Evolutionary conservation across 2,797 vertebrate genomes (phyloP).

Genomic region (Nyctibius grandis): DNA sequence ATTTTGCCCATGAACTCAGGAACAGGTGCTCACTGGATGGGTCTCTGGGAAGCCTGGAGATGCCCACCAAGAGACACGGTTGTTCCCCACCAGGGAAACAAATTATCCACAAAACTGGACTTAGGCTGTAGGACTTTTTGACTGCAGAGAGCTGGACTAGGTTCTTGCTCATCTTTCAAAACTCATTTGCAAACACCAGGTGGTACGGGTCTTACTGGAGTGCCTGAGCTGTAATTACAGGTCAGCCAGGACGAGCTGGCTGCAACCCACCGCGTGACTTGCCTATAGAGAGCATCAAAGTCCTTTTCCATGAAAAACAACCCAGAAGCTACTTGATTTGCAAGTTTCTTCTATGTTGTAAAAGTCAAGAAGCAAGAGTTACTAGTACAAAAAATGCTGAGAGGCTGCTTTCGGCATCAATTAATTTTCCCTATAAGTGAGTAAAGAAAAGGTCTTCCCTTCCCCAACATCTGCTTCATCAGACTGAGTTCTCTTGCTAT

Average conservation of each 20-base stretch:
- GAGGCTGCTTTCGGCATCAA: slow-evolving; percentile 7
- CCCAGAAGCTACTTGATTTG: not conserved
- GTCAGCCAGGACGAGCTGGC: not conserved
- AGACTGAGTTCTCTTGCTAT: not conserved
- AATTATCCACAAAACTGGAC: not conserved
- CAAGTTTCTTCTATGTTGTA: not conserved
- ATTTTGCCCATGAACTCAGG: not conserved
- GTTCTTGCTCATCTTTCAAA: not conserved
- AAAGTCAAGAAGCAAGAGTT: slow-evolving; percentile 9
- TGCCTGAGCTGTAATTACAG: not conserved
- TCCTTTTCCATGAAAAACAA: not conserved
- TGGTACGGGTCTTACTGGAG: not conserved
- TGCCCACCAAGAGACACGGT: not conserved
- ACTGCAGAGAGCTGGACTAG: not conserved
- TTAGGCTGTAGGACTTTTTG: not conserved
- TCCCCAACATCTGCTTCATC: slow-evolving; percentile 28
- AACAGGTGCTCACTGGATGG: not conserved
- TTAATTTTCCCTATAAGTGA: slow-evolving; percentile 6
- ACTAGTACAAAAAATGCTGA: not conserved
- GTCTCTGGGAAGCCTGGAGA: not conserved
- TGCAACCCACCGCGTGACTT: not conserved
- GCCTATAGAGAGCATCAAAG: not conserved
- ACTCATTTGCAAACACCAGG: not conserved
- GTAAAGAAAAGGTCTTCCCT: slow-evolving; percentile 21
- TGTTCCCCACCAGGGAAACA: not conserved